Evolutionary conservation across 2,888 invertebrate genomes (phyloP).

Genomic region (Troides oblongomaculatus): DNA sequence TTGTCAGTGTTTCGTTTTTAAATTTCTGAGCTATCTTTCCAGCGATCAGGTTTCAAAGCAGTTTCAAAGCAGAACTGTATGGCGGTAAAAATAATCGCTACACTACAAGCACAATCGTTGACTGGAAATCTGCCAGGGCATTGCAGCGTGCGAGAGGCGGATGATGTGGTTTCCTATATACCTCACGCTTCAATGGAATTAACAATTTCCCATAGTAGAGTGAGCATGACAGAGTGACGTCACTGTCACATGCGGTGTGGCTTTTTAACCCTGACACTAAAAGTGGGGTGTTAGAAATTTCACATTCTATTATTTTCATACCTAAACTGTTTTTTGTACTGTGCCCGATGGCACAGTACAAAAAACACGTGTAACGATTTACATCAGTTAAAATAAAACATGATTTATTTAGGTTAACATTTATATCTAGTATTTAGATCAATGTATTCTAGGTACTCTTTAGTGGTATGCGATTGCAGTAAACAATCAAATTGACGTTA

Average conservation of each 20-base stretch:
- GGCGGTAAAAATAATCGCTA: constrained; percentile 65
- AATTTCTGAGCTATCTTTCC: neutral
- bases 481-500: too few species aligned
- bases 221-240: constrained; percentile 20
- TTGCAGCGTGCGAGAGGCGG: constrained; percentile 41
- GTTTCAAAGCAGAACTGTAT: constrained; percentile 53
- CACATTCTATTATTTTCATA: too few species aligned
- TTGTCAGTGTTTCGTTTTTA: neutral
- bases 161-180: constrained; percentile 61
- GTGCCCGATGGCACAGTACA: too few species aligned
- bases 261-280: neutral
- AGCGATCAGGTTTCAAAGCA: constrained; percentile 45
- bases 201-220: constrained; percentile 58
- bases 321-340: too few species aligned
- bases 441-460: too few species aligned
- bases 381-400: too few species aligned
- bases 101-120: constrained; percentile 66
- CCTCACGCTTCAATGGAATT: constrained; percentile 65
- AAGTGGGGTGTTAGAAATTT: too few species aligned
- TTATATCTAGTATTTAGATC: too few species aligned
- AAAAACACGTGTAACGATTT: too few species aligned
- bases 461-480: too few species aligned
- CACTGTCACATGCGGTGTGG: neutral
- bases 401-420: too few species aligned
- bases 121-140: constrained; percentile 69